These are phyloP conservation scores for Agrilus planipennis DNA, from an alignment of 1,140 invertebrate genomes.

Conservation along the genomic window DNA sequence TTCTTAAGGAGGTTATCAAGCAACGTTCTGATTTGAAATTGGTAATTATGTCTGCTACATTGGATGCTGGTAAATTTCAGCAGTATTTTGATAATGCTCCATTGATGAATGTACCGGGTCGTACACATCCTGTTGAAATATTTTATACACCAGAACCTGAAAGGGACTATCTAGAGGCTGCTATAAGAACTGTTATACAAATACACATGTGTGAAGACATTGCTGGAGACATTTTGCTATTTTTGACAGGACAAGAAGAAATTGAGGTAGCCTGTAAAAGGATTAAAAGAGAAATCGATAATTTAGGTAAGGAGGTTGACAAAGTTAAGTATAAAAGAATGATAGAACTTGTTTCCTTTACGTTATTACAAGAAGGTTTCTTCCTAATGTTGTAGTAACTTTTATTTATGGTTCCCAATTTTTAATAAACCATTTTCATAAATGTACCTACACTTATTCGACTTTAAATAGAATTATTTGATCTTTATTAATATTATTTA, in stretches of 20 bases:
- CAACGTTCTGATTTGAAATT: slow-evolving; percentile 91
- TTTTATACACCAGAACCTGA: slow-evolving; percentile 99
- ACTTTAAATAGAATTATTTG: too few relatives aligned
- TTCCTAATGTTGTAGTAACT: too few relatives aligned
- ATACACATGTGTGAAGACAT: slow-evolving; percentile 99
- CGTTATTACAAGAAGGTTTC: too few relatives aligned
- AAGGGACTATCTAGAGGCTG: slow-evolving; percentile 95
- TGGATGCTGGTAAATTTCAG: slow-evolving; percentile 99
- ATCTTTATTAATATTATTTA: too few relatives aligned
- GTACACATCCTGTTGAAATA: slow-evolving; percentile 95
- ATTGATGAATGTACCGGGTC: slow-evolving; percentile 94
- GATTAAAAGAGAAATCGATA: slow-evolving; percentile 94
- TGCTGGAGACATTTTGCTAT: slow-evolving; percentile 80
- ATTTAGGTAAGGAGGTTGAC: slow-evolving; percentile 88
- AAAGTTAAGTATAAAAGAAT: too few relatives aligned
- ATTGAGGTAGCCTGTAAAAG: slow-evolving; percentile 99
- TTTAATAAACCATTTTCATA: too few relatives aligned
- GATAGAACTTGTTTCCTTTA: too few relatives aligned
- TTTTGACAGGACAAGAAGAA: slow-evolving; percentile 91
- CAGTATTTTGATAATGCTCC: slow-evolving; percentile 98
- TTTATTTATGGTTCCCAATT: too few relatives aligned
- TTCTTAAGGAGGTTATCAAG: slow-evolving; percentile 94
- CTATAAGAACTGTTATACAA: slow-evolving; percentile 96
- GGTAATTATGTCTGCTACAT: slow-evolving; percentile 98
- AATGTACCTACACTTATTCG: too few relatives aligned